Conservation (phyloP, 2,888 invertebrate genomes). For the Meteorus cinctellus region DNA sequence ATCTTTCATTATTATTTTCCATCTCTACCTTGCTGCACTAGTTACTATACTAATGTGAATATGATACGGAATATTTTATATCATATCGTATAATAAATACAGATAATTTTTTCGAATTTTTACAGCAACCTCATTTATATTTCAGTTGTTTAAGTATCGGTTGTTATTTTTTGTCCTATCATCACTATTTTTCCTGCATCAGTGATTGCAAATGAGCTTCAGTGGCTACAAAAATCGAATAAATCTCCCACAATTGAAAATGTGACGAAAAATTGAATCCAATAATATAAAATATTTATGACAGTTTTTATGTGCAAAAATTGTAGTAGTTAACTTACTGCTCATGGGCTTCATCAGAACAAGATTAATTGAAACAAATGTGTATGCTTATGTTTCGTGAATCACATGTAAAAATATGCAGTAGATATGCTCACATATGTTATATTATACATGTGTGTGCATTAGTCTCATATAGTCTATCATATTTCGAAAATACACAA, state of each 20-base stretch:
- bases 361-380: neutral
- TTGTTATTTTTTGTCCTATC: neutral
- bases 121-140: too few species aligned
- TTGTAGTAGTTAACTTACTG: neutral
- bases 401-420: neutral
- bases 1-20: constrained; percentile 20
- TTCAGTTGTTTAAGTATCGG: too few species aligned
- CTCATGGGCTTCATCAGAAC: neutral
- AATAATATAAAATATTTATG: neutral
- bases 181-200: neutral
- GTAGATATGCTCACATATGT: too few species aligned
- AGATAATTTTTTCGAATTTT: too few species aligned
- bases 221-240: neutral
- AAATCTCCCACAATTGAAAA: neutral
- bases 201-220: neutral
- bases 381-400: neutral
- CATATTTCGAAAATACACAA: too few species aligned
- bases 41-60: constrained; percentile 11
- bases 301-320: neutral
- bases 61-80: neutral
- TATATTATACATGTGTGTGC: too few species aligned
- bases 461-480: too few species aligned
- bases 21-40: constrained; percentile 15
- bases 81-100: too few species aligned
- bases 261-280: neutral